These are phyloP conservation scores for Psococerastis gibbosa DNA, from an alignment of 2,888 invertebrate species.

Conservation along the genomic window DNA sequence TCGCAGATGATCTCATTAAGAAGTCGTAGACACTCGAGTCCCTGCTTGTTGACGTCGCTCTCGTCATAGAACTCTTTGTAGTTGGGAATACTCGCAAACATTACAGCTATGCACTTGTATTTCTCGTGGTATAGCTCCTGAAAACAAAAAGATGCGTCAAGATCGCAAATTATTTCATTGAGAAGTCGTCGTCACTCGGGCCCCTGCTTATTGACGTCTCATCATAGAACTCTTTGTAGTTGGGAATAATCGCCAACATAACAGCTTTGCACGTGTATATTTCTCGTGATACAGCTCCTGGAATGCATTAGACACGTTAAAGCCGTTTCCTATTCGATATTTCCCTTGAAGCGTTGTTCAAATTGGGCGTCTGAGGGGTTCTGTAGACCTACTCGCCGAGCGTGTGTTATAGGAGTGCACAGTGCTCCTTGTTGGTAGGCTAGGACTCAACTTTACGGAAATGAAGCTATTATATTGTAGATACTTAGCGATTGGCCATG, in stretches of 20 bases:
- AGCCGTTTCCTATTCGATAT: no score
- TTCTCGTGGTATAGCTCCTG: conserved; percentile 88
- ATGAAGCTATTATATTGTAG: no score
- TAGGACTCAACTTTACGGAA: no score
- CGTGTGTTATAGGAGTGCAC: no score
- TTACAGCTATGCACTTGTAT: conserved; percentile 84
- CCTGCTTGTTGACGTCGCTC: conserved; percentile 92
- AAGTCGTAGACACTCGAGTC: conserved; percentile 78
- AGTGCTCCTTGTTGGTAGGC: no score
- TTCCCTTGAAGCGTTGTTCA: no score
- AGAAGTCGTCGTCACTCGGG: conserved; percentile 81
- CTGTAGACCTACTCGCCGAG: no score
- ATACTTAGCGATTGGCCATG: no score
- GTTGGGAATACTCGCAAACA: conserved; percentile 97
- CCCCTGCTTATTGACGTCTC: conserved; percentile 93
- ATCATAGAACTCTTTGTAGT: conserved; percentile 93
- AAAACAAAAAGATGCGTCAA: conserved; percentile 62
- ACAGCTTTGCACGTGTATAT: conserved; percentile 85
- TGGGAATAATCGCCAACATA: conserved; percentile 97
- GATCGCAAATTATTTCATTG: conserved; percentile 96
- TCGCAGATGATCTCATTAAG: conserved; percentile 96
- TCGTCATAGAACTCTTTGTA: conserved; percentile 95
- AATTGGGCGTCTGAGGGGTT: no score
- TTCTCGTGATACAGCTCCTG: conserved; percentile 88
- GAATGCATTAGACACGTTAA: no score